Percentiles rank a stretch among this genome's conserved stretches.
These are phyloP conservation scores for Pseudochirops corinnae DNA, from an alignment of 2,797 vertebrate species.

Conservation along the genomic window DNA sequence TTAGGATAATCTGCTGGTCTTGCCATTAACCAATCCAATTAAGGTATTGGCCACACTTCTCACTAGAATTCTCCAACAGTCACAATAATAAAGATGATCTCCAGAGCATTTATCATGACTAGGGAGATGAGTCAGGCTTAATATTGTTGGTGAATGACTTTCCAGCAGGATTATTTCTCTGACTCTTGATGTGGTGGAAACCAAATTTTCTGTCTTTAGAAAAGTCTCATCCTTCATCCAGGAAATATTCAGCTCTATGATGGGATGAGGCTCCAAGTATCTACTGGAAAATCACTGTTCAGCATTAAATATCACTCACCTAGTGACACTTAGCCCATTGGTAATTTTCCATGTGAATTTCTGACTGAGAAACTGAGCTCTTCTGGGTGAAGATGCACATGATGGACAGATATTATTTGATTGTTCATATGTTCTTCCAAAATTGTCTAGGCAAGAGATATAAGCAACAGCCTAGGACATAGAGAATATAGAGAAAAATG, in stretches of 20 bases:
- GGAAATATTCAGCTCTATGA: neutral
- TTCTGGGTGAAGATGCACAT: constrained; percentile 10
- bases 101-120: neutral
- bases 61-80: neutral
- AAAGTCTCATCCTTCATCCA: neutral
- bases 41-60: constrained; percentile 19
- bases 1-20: neutral
- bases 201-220: neutral
- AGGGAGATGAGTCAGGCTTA: neutral
- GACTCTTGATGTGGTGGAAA: neutral
- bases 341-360: neutral
- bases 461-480: neutral
- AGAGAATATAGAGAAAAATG: no score
- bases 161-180: neutral
- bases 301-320: neutral
- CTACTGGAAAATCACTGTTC: neutral
- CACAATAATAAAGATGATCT: neutral
- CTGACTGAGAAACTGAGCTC: neutral
- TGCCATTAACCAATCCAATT: constrained; percentile 26
- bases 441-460: neutral
- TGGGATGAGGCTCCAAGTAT: neutral
- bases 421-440: neutral
- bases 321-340: neutral
- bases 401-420: neutral
- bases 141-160: neutral